Evolutionary conservation across 2,888 invertebrate genomes (phyloP).

Genomic region (Caenorhabditis sulstoni): DNA sequence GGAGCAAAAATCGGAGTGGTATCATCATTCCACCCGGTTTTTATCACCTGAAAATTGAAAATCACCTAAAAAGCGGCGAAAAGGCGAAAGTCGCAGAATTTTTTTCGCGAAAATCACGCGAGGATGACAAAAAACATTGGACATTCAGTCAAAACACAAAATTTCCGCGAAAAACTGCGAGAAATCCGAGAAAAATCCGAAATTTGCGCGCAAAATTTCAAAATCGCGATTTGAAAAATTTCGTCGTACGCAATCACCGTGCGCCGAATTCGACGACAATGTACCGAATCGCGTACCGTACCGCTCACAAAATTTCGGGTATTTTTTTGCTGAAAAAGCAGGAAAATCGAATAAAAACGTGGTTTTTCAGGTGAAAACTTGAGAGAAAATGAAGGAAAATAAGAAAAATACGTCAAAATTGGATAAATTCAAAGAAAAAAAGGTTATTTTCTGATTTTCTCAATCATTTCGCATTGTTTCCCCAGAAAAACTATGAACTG

Average conservation of each 20-base stretch:
- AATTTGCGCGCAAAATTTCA: neutral
- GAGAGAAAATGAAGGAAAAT: neutral
- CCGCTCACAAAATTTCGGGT: neutral
- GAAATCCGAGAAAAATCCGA: slow-evolving; percentile 7
- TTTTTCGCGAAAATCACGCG: no score
- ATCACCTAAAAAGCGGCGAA: neutral
- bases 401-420: no score
- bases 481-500: no score
- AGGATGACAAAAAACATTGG: no score
- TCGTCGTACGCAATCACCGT: slow-evolving; percentile 43
- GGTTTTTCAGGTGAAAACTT: neutral
- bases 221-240: slow-evolving; percentile 23
- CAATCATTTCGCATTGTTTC: no score
- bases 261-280: slow-evolving; percentile 13
- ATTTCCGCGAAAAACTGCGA: neutral
- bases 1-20: slow-evolving; percentile 23
- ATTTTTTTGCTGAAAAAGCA: neutral
- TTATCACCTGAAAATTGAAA: slow-evolving; percentile 21
- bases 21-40: slow-evolving; percentile 29
- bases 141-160: neutral
- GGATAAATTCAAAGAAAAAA: no score
- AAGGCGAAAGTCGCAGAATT: no score
- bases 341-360: neutral
- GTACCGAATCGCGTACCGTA: slow-evolving; percentile 26
- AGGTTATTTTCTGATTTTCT: no score